Evolutionary conservation across 2,888 invertebrate genomes (phyloP).

Genomic region (Leucania comma): DNA sequence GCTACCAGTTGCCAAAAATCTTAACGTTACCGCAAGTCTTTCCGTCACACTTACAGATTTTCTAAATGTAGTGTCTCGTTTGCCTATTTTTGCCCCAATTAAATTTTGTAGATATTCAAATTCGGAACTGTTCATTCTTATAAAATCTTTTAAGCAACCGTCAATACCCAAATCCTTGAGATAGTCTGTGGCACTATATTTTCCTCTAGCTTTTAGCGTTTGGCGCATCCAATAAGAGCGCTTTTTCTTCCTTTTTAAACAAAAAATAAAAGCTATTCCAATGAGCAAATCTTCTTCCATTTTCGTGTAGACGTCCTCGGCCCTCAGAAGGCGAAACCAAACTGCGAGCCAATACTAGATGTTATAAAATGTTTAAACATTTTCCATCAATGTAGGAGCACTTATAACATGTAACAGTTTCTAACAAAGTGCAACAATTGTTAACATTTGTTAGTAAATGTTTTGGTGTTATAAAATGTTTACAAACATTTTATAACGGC

Average conservation of each 20-base stretch:
- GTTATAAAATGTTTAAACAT: too few species aligned
- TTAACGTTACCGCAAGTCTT: conserved; percentile 60
- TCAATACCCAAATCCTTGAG: conserved; percentile 39
- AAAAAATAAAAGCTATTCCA: too few species aligned
- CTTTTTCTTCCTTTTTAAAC: conserved; percentile 39
- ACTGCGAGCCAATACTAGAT: too few species aligned
- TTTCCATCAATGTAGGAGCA: too few species aligned
- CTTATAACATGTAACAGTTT: too few species aligned
- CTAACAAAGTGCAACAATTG: too few species aligned
- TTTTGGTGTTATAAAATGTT: too few species aligned
- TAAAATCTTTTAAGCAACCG: conserved; percentile 35
- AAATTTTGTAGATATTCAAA: conserved; percentile 35
- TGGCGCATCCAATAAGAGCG: conserved; percentile 35
- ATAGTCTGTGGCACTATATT: conserved; percentile 39
- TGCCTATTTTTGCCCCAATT: conserved; percentile 30
- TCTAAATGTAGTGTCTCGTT: conserved; percentile 23
- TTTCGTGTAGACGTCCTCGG: too few species aligned
- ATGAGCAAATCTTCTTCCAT: too few species aligned
- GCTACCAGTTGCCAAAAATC: conserved; percentile 63
- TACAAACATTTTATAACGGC: too few species aligned
- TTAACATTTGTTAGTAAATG: too few species aligned
- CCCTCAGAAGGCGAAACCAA: too few species aligned
- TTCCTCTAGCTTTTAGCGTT: conserved; percentile 36
- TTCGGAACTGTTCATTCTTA: conserved; percentile 42
- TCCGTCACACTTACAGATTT: conserved; percentile 42